Conservation (phyloP, 53 echinoderm and acorn worm species). For the Pentamera pediparva region DNA sequence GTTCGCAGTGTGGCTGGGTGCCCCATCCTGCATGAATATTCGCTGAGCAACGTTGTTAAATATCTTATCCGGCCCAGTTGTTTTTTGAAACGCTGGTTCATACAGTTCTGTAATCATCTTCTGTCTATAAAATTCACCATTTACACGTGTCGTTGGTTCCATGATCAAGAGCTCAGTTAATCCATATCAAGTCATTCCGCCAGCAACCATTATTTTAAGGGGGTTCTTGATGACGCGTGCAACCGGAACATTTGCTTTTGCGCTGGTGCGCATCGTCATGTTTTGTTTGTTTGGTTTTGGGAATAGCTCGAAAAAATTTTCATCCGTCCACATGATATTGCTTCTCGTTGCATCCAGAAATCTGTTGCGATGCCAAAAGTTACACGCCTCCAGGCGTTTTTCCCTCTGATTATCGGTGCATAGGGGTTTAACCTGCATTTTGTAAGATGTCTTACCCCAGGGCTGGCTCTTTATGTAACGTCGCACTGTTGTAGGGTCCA, state of each 20-base stretch:
- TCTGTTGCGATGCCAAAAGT: neutral
- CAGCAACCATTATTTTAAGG: slow-evolving; percentile 35
- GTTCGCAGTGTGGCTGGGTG: slow-evolving; percentile 40
- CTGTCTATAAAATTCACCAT: slow-evolving; percentile 39
- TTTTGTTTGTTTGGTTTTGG: slow-evolving; percentile 31
- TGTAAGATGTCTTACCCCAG: slow-evolving; percentile 12
- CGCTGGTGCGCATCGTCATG: too few species aligned
- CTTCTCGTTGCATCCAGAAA: slow-evolving; percentile 5
- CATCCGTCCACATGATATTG: slow-evolving; percentile 22
- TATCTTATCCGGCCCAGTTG: slow-evolving; percentile 27
- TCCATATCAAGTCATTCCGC: slow-evolving; percentile 31
- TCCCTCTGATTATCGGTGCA: neutral
- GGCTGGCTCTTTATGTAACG: slow-evolving; percentile 19
- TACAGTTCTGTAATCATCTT: slow-evolving; percentile 36
- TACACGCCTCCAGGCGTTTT: neutral
- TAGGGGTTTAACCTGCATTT: slow-evolving; percentile 5
- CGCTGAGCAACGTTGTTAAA: neutral
- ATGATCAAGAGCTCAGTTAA: slow-evolving; percentile 28
- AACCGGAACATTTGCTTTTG: slow-evolving; percentile 23
- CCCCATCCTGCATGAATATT: slow-evolving; percentile 41
- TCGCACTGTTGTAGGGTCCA: neutral
- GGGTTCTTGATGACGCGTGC: slow-evolving; percentile 24
- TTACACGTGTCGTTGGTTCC: slow-evolving; percentile 32
- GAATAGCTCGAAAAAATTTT: too few species aligned
- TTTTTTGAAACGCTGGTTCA: slow-evolving; percentile 40